Conservation (phyloP, 2,797 vertebrate species). For the Sebastes matsubarae region DNA sequence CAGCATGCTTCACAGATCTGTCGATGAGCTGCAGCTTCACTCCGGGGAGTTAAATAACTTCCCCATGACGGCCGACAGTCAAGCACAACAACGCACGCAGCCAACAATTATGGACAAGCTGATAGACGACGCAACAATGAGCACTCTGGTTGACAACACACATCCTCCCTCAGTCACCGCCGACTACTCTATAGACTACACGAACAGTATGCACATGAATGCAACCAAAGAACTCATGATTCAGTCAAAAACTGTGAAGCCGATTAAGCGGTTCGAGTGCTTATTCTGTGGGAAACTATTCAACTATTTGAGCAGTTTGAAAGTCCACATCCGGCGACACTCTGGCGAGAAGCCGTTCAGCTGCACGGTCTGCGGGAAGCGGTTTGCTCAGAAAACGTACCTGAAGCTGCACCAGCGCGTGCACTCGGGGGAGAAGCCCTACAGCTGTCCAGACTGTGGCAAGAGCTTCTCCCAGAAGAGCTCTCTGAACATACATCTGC, state of each 20-base stretch:
- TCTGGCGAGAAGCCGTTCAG: slow-evolving; percentile 84
- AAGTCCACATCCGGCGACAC: slow-evolving; percentile 83
- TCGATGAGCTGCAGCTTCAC: slow-evolving; percentile 74
- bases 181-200: slow-evolving; percentile 47
- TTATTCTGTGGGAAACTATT: slow-evolving; percentile 84
- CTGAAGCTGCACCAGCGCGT: slow-evolving; percentile 84
- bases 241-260: slow-evolving; percentile 52
- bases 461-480: slow-evolving; percentile 87
- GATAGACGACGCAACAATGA: slow-evolving; percentile 70
- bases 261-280: slow-evolving; percentile 79
- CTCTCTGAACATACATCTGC: slow-evolving; percentile 84
- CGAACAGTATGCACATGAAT: slow-evolving; percentile 45
- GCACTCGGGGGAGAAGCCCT: slow-evolving; percentile 85
- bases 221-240: slow-evolving; percentile 50
- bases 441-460: slow-evolving; percentile 82
- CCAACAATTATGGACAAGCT: slow-evolving; percentile 73
- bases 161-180: slow-evolving; percentile 33
- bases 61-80: slow-evolving; percentile 52
- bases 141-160: slow-evolving; percentile 50
- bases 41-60: slow-evolving; percentile 65
- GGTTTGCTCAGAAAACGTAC: slow-evolving; percentile 85
- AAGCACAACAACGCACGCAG: slow-evolving; percentile 58
- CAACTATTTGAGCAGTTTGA: slow-evolving; percentile 83
- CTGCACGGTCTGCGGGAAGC: slow-evolving; percentile 82
- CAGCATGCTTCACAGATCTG: slow-evolving; percentile 59